These are phyloP conservation scores for Trogon surrucura DNA, from an alignment of 2,113 vertebrate species.

Conservation along the genomic window DNA sequence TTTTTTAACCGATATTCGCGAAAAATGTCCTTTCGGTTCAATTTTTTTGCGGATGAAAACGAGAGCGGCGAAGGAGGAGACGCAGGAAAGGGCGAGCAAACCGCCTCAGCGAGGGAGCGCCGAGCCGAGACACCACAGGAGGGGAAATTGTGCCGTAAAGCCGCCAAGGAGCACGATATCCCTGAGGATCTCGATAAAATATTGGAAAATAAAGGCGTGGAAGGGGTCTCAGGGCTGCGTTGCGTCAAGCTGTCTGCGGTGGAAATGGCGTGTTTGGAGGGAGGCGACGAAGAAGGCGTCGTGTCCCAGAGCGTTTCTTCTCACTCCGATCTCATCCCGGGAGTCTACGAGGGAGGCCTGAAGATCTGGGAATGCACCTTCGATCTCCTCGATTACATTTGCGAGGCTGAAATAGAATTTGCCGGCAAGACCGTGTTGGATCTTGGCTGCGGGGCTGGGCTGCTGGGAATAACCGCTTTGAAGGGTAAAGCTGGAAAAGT, in stretches of 20 bases:
- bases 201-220: constrained; percentile 69
- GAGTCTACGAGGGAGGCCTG: constrained; percentile 94
- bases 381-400: constrained; percentile 86
- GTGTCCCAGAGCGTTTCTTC: constrained; percentile 78
- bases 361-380: constrained; percentile 98
- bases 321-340: constrained; percentile 91
- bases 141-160: not conserved
- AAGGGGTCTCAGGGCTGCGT: not conserved
- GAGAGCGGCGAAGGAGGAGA: constrained; percentile 9
- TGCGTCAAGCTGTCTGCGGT: not conserved
- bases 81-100: not conserved
- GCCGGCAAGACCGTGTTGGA: constrained; percentile 85
- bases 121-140: not conserved
- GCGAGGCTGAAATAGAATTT: constrained; percentile 78
- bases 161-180: constrained; percentile 72
- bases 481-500: constrained; percentile 81
- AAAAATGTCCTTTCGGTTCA: constrained; percentile 79
- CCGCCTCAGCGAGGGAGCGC: not conserved
- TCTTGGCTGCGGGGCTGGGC: constrained; percentile 92
- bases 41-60: constrained; percentile 69
- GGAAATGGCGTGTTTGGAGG: not conserved
- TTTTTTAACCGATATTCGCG: not conserved
- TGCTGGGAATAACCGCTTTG: constrained; percentile 88
- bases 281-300: constrained; percentile 71
- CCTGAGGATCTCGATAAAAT: constrained; percentile 60